Conservation (phyloP, 2,797 vertebrate species). For the Hirundo rustica region DNA sequence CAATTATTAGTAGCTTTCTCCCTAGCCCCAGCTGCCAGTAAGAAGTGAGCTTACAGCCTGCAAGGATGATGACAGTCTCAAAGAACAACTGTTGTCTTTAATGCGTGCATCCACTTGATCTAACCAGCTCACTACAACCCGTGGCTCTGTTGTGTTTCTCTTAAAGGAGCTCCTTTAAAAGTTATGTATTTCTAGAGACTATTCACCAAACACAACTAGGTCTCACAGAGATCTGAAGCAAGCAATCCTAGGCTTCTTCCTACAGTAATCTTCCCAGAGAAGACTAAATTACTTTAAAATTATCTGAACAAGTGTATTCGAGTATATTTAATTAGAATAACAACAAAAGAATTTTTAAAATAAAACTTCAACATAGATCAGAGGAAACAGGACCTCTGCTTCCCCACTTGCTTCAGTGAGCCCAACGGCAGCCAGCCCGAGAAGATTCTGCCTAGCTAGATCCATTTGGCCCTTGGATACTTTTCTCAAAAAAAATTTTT, state of each 20-base stretch:
- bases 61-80: neutral
- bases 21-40: neutral
- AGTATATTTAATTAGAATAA: neutral
- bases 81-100: neutral
- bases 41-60: neutral
- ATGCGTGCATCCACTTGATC: neutral
- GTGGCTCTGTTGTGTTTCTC: neutral
- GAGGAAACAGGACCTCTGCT: neutral
- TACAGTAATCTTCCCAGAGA: neutral
- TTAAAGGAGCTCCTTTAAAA: neutral
- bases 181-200: neutral
- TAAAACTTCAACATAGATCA: neutral
- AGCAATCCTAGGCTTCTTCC: neutral
- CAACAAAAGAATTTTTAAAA: neutral
- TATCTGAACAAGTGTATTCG: neutral
- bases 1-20: neutral
- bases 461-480: neutral
- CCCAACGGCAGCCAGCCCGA: neutral
- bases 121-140: neutral
- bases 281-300: neutral
- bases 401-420: neutral
- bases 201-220: neutral
- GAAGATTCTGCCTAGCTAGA: neutral
- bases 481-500: neutral
- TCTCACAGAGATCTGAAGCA: neutral